Evolutionary conservation across 2,797 vertebrate genomes (phyloP), one percentile per base, ranked within the genome.

Genomic region (Chiroxiphia lanceolata): DNA sequence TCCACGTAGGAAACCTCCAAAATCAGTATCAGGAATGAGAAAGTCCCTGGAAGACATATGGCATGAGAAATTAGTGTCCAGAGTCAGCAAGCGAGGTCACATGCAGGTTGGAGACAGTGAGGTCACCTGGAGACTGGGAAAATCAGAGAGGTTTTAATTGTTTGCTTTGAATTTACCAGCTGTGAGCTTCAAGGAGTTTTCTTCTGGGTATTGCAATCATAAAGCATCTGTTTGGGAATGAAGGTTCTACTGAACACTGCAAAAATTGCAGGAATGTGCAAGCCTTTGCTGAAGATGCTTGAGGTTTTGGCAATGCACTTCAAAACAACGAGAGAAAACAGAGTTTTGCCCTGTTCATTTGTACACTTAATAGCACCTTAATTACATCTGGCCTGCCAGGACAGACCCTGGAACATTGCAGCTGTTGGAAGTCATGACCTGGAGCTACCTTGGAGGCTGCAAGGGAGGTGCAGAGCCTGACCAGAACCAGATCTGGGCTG

Each of bases 11-110:
- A 56, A 67, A 20, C 20, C 61, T 74, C 53, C 36, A 60, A 84
- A 84, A 82, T 20, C 14, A 79, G 0, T 6, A 44, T 51, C 15
- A 65, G 70, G 71, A 29, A 11, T 50, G 47, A 85, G n/a, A 79
- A 90, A 64, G 13, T 5, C 76, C 13, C 70, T 76, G 54, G 34
- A 63, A 85, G 60, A 83, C 53, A 74, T 1, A 11, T 12, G 29
- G 8, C 1, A 3, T 27, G 59, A 89, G 38, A 59, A 81, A 67
- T 69, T 4, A 9, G 17, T 6, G 18, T 20, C 38, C 27, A 36
- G 25, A 61, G 53, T 83, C 93, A 93, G 80, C 65, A 93, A 68
- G 38, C 74, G 89, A 82, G 16, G 89, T 94, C 83, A 94, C 75
- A 83, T 1, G 0, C 40, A 54, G 88, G 68, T 83, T 67, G 60